Evolutionary conservation across 2,113 vertebrate genomes (phyloP).

Genomic region (Riparia riparia): DNA sequence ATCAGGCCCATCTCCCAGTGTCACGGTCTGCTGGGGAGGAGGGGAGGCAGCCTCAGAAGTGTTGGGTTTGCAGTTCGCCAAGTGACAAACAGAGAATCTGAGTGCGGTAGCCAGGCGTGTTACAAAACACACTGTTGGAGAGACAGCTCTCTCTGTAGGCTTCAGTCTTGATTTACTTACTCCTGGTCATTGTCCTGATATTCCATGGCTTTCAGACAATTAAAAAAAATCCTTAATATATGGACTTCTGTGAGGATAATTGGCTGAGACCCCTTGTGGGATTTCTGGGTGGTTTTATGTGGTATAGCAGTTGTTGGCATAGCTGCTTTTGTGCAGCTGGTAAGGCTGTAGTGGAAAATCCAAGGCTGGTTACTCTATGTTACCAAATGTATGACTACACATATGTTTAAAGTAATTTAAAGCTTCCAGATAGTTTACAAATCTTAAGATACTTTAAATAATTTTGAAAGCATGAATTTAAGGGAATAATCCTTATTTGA

Average conservation of each 20-base stretch:
- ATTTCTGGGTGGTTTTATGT: constrained; percentile 12
- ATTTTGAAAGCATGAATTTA: not conserved
- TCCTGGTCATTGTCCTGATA: constrained; percentile 13
- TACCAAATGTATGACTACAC: not conserved
- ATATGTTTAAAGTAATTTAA: not conserved
- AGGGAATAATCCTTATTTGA: not conserved
- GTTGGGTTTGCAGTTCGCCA: constrained; percentile 24
- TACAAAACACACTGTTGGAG: constrained; percentile 50
- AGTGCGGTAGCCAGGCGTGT: not conserved
- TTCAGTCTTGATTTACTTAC: constrained; percentile 41
- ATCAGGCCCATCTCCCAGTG: constrained; percentile 32
- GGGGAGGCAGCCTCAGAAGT: constrained; percentile 39
- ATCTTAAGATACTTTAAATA: not conserved
- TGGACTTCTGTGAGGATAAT: not conserved
- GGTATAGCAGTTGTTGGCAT: not conserved
- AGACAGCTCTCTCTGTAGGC: constrained; percentile 34
- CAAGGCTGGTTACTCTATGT: not conserved
- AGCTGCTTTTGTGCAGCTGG: not conserved
- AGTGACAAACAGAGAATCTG: constrained; percentile 49
- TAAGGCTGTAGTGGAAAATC: constrained; percentile 1
- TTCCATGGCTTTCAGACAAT: not conserved
- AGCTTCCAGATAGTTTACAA: not conserved
- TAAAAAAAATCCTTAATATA: not conserved
- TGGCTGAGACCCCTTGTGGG: not conserved
- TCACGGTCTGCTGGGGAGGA: constrained; percentile 37